Evolutionary conservation across 2,113 vertebrate genomes (phyloP), one percentile per base, ranked within the genome.

Genomic region (Actinemys pallida): DNA sequence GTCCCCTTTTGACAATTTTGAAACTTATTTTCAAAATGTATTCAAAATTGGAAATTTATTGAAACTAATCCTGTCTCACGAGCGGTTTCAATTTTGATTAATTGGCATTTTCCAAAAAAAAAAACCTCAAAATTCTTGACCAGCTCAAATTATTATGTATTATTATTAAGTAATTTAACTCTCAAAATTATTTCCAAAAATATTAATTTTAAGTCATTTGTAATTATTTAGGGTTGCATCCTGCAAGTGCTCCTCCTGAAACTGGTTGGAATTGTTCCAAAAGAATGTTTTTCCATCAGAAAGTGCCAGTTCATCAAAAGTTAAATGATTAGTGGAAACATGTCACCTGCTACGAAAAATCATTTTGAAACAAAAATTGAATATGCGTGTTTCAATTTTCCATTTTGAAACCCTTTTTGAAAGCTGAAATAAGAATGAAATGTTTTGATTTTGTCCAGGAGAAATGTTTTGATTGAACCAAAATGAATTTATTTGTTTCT

Each of bases 221-320:
- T 86, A 81, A 1, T 12, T 87, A 20, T 8, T 69, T 79, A n/a
- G 85, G 22, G 3, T 25, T 84, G 4, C 39, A 35, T 27, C 27
- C 47, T 81, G 19, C 47, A 90, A 94, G 29, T 87, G 20, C 9
- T 78, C 13, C 42, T 7, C 8, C 65, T 47, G 8, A 69, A 19
- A 69, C 5, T 84, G 75, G 47, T 25, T 42, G 27, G 54, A 50
- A 89, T 62, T 80, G 79, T 94, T 87, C 20, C 17, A 53, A 81
- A 83, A 69, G 25, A 87, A 62, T 53, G 3, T 19, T 92, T 95
- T 27, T 81, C 29, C 50, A 42, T 50, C 59, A 59, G 76, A 89
- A 95, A 90, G 93, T 79, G 16, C 29, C 31, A 50, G 31, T 86
- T 86, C 85, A 2, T 87, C 95, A 92, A 59, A 47, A 83, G 12